These are phyloP conservation scores for Geococcyx californianus DNA, from an alignment of 2,113 vertebrate genomes.

Conservation along the genomic window DNA sequence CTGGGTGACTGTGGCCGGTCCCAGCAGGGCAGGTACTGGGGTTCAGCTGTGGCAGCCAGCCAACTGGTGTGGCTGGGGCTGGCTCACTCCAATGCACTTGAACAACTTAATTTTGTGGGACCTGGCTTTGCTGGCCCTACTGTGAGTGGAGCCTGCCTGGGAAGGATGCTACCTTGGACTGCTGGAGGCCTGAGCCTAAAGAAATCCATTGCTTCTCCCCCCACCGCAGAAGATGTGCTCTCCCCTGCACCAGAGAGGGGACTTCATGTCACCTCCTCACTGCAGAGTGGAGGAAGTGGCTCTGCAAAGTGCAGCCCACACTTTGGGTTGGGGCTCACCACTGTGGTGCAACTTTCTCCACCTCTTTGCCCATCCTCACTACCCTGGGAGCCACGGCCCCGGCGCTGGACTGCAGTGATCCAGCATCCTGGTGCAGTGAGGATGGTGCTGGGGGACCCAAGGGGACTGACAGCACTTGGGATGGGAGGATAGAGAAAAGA, in stretches of 20 bases:
- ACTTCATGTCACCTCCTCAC: background rate
- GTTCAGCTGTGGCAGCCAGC: background rate
- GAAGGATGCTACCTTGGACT: background rate
- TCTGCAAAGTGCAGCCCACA: background rate
- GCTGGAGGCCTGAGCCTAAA: background rate
- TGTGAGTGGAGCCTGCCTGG: background rate
- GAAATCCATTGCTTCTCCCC: background rate
- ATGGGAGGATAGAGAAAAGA: background rate
- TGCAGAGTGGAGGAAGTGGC: background rate
- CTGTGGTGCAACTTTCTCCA: background rate
- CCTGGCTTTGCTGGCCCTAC: background rate
- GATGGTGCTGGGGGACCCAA: background rate
- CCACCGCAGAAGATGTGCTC: background rate
- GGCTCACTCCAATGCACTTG: background rate
- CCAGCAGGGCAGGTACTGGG: background rate
- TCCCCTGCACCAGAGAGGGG: background rate
- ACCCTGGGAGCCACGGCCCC: background rate
- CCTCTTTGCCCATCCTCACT: background rate
- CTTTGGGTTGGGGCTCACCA: fast-evolving
- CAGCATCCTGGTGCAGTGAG: background rate
- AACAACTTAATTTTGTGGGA: background rate
- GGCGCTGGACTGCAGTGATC: background rate
- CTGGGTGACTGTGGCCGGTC: background rate
- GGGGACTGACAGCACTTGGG: background rate
- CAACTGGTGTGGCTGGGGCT: fast-evolving